Conservation (phyloP, 2,113 vertebrate genomes). For the Plecturocebus donacophilus region DNA sequence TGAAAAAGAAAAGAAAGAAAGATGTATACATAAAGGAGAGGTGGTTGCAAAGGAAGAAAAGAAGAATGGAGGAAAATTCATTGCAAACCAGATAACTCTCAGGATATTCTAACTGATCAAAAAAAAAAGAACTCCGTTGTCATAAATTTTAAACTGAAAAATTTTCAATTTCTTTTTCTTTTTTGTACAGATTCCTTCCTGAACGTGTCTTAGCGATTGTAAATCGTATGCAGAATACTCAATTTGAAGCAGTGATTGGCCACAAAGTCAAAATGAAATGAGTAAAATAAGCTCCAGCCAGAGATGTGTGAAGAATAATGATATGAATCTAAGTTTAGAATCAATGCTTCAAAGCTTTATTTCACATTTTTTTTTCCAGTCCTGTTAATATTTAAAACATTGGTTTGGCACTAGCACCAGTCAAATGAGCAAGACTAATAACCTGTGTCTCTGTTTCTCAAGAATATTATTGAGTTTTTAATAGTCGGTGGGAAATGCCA, state of each 20-base stretch:
- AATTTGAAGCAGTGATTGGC: conserved; percentile 64
- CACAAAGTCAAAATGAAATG: conserved; percentile 69
- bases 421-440: background rate
- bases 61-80: background rate
- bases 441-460: background rate
- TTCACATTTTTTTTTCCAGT: conserved; percentile 1
- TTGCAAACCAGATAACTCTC: background rate
- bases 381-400: background rate
- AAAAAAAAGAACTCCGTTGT: background rate
- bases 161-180: background rate
- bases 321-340: background rate
- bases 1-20: background rate
- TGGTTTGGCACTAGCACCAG: background rate
- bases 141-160: conserved; percentile 9
- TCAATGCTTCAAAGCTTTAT: background rate
- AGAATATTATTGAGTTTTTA: background rate
- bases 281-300: background rate
- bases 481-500: background rate
- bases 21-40: background rate
- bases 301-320: background rate
- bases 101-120: background rate
- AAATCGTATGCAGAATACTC: conserved; percentile 51
- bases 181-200: conserved; percentile 64
- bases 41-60: background rate
- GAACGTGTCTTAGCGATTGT: conserved; percentile 57